Percentiles rank a stretch among this genome's conserved stretches.
phyloP scores from a whole-genome alignment of 2,888 invertebrate genomes.

The Acrocyrtus sp. region DNA sequence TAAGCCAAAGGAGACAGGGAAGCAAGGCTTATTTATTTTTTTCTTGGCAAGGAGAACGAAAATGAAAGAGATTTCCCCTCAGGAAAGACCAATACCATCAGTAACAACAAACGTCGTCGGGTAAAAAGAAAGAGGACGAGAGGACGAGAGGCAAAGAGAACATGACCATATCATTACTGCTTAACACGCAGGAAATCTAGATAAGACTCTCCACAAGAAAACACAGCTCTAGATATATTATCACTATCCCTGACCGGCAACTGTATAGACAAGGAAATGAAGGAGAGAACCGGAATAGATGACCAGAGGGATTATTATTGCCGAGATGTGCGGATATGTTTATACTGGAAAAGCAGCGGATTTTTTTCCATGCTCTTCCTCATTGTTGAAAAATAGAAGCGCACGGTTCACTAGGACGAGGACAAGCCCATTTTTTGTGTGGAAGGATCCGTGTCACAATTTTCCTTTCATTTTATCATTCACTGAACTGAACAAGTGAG shows the following conservation, averaged over 20 bases:
- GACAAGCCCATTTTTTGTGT: too few relatives aligned
- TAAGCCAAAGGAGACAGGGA: neutral
- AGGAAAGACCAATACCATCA: conserved; percentile 26
- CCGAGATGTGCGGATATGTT: too few relatives aligned
- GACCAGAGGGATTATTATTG: conserved; percentile 46
- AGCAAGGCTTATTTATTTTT: conserved; percentile 23
- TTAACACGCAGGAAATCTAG: conserved; percentile 41
- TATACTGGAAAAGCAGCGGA: too few relatives aligned
- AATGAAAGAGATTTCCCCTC: conserved; percentile 20
- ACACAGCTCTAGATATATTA: too few relatives aligned
- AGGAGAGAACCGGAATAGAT: conserved; percentile 25
- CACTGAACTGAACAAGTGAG: conserved; percentile 8
- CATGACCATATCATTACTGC: conserved; percentile 41
- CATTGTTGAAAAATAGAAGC: too few relatives aligned
- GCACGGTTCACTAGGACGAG: too few relatives aligned
- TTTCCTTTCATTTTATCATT: conserved; percentile 37
- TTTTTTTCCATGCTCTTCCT: too few relatives aligned
- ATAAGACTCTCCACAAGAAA: conserved; percentile 36
- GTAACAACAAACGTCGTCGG: neutral
- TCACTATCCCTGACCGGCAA: too few relatives aligned
- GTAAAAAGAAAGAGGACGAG: neutral
- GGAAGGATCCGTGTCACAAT: conserved; percentile 23
- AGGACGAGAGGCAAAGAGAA: conserved; percentile 13
- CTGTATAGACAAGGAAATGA: conserved; percentile 27
- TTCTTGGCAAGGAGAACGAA: conserved; percentile 1